Evolutionary conservation across 1,140 invertebrate genomes (phyloP), one percentile per base, ranked within the genome.

Genomic region (Fopius arisanus): DNA sequence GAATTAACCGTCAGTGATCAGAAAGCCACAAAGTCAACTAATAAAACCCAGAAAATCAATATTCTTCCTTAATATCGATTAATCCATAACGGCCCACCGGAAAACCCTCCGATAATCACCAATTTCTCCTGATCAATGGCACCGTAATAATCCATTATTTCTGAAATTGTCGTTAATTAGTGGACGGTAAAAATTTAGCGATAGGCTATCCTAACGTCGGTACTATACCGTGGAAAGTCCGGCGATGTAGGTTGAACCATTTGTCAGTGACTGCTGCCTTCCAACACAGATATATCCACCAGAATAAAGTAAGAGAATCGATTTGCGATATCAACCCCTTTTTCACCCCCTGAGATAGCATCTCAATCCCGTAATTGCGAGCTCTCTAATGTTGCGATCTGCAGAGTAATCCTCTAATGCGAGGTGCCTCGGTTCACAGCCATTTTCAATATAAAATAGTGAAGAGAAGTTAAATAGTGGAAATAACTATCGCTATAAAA

Each of bases 331-430:
- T 26, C 70, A 59, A 31, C 71, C 67, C n/a, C 43, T n/a, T 1
- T n/a, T n/a, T 7, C 43, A 6, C 10, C 10, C 43, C n/a, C 43
- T 16, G 16, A 77, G 79, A 80, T 80, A 80, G 37, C 33, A 80
- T 80, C 79, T 79, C 73, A 77, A 79, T 80, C 72, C 75, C 62
- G 72, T 80, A 80, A 80, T 80, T 80, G 75, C 76, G 67, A 59
- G 54, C 19, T 59, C 54, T 23, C 54, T 23, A 28, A 26, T 14
- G 23, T 28, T 59, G 14, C 54, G 54, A 59, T 59, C 43, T 51
- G 9, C 7, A 21, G 6, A 26, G 19, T 26, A 26, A 23, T 59
- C 54, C 19, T 23, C 54, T 26, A 59, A 59, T 59, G 23, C 23
- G 10, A 28, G 23, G 23, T 59, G 23, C 14, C 26, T 26, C 16